These are phyloP conservation scores for Cyanistes caeruleus DNA, from an alignment of 2,113 vertebrate genomes.

Conservation along the genomic window DNA sequence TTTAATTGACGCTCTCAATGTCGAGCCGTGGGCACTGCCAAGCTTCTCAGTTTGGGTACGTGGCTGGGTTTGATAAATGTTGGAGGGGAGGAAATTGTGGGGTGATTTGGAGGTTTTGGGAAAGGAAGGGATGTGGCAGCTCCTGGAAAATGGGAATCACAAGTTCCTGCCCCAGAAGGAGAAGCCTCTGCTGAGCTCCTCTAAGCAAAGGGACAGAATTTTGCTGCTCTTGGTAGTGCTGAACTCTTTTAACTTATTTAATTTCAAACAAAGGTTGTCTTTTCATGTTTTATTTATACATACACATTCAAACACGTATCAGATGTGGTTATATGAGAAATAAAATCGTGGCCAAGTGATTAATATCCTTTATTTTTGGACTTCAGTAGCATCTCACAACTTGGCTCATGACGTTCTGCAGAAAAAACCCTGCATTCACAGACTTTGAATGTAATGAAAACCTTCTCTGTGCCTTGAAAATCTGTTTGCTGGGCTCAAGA, in stretches of 20 bases:
- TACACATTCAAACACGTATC: accelerated
- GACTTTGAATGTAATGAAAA: neutral
- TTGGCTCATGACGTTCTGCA: neutral
- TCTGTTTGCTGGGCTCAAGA: neutral
- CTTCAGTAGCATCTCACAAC: neutral
- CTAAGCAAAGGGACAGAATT: neutral
- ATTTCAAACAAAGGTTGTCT: neutral
- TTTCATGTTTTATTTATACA: neutral
- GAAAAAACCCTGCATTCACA: neutral
- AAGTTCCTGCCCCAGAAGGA: neutral
- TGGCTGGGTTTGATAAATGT: neutral
- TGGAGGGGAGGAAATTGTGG: neutral
- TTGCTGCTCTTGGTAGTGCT: neutral
- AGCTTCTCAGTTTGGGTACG: neutral
- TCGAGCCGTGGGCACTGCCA: neutral
- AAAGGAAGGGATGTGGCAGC: neutral
- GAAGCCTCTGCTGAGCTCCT: neutral
- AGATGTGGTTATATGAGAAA: neutral
- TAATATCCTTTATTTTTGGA: neutral
- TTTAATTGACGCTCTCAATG: constrained; percentile 7
- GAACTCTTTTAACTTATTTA: neutral
- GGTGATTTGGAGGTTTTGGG: neutral
- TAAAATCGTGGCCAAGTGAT: neutral
- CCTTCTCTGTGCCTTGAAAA: neutral
- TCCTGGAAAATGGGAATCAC: accelerated